A percentile compares a stretch with the other conserved stretches of the same genome.
These are phyloP conservation scores for Helarctos malayanus DNA, from an alignment of 2,797 vertebrate species.

Conservation along the genomic window DNA sequence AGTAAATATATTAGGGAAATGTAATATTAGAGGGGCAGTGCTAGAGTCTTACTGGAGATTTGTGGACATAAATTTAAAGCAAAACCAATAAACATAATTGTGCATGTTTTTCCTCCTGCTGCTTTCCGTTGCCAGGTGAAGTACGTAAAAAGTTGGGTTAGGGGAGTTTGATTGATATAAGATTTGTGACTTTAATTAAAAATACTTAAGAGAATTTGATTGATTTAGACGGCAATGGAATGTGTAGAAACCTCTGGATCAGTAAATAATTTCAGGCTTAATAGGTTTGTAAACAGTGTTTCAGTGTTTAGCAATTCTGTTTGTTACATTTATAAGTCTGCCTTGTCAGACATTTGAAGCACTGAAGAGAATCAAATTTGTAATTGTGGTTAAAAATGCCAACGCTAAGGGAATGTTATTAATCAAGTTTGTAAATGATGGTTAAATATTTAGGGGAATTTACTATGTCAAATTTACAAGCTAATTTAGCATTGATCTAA, in stretches of 20 bases:
- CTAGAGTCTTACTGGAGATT: not conserved
- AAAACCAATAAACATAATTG: not conserved
- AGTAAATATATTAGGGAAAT: not conserved
- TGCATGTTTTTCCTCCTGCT: not conserved
- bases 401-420: conserved; percentile 21
- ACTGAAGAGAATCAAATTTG: conserved; percentile 34
- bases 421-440: conserved; percentile 39
- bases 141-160: not conserved
- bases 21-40: not conserved
- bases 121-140: not conserved
- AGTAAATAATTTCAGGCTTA: conserved; percentile 26
- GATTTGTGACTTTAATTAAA: conserved; percentile 65
- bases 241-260: conserved; percentile 41
- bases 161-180: not conserved
- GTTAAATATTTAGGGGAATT: conserved; percentile 62
- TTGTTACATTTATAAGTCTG: conserved; percentile 7
- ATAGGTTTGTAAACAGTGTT: conserved; percentile 4
- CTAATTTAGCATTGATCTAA: not conserved
- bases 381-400: conserved; percentile 58
- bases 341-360: conserved; percentile 19
- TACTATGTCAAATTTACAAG: conserved; percentile 38
- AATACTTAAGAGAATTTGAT: conserved; percentile 53
- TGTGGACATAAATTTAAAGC: not conserved
- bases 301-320: not conserved
- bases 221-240: conserved; percentile 29